Evolutionary conservation across 2,888 invertebrate genomes (phyloP).

Genomic region (Hylaea fasciaria): DNA sequence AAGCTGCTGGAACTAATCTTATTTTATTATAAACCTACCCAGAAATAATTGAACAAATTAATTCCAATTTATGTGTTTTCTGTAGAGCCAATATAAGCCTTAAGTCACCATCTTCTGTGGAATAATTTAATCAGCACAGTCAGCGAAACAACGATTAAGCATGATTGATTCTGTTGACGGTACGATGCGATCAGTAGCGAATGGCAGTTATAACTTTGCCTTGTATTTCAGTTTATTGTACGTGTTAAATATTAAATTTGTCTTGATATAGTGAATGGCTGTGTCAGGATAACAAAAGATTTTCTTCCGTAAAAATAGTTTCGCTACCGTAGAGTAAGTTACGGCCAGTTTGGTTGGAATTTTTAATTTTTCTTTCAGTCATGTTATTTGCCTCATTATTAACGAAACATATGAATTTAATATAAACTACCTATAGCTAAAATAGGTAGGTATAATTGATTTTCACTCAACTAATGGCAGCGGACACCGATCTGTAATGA

Average conservation of each 20-base stretch:
- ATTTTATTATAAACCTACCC: too few relatives aligned
- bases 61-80: too few relatives aligned
- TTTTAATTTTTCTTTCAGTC: too few relatives aligned
- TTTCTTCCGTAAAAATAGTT: too few relatives aligned
- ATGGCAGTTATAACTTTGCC: not conserved
- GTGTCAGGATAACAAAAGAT: not conserved
- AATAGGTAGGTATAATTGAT: too few relatives aligned
- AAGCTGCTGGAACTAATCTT: too few relatives aligned
- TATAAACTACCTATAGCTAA: too few relatives aligned
- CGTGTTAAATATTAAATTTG: conserved; percentile 4
- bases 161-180: conserved; percentile 75
- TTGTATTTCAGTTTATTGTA: conserved; percentile 12
- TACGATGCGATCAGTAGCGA: conserved; percentile 58
- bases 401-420: too few relatives aligned
- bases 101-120: conserved; percentile 73
- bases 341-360: too few relatives aligned
- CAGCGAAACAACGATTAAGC: conserved; percentile 78
- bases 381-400: too few relatives aligned
- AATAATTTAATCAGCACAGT: conserved; percentile 82
- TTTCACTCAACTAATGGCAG: not conserved
- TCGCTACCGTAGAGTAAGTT: too few relatives aligned
- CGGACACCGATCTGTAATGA: conserved; percentile 28
- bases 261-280: not conserved
- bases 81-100: conserved; percentile 79
- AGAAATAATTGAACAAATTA: not conserved